Base-by-base conservation (phyloP, 2,888 invertebrate genomes). In the Petrophora chlorosata region DNA sequence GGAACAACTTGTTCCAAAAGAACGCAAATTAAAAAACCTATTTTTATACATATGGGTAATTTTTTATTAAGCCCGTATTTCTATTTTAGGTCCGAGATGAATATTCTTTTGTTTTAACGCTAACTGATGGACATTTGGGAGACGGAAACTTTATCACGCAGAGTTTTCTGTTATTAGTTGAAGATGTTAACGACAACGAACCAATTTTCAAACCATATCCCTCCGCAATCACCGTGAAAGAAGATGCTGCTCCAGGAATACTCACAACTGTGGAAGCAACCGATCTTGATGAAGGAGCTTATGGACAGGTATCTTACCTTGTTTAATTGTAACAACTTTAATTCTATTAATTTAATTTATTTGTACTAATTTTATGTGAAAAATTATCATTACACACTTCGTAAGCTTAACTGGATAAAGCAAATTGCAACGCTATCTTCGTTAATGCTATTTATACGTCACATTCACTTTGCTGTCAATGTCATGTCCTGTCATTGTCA, bases 101-200 rank as follows among this genome's bases (percentile, higher is more conserved):
- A 87, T 97, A 97, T 79, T 94, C 95, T 50, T 91, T 98, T 71
- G 95, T 98, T 61, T 90, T 98, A 68, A 98, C 97, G 2, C 85
- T 98, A 67, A 97, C 96, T 3, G 98, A 98, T 82, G 96, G 96
- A 56, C 94, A 94, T 72, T 92, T 97, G 59, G 96, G 96, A 14
- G 95, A 96, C 59, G 96, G 96, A 47, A 96, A 96, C 81, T 96
- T 93, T 82, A 95, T 97, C 63, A 97, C 97, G 0, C 97, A 97
- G 87, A 97, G 97, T 75, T 93, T 98, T 65, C 90, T 97, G 59
- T 86, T 97, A 39, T 91, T 97, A 65, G 97, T 98, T 32, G 97
- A 97, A 87, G 98, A 98, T 78, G 95, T 97, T 32, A 97, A 97
- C 75, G 97, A 97, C 89, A 97, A 97, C 89, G 94, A 94, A 70